Evolutionary conservation across 2,113 vertebrate genomes (phyloP).

Genomic region (Lepisosteus oculatus): DNA sequence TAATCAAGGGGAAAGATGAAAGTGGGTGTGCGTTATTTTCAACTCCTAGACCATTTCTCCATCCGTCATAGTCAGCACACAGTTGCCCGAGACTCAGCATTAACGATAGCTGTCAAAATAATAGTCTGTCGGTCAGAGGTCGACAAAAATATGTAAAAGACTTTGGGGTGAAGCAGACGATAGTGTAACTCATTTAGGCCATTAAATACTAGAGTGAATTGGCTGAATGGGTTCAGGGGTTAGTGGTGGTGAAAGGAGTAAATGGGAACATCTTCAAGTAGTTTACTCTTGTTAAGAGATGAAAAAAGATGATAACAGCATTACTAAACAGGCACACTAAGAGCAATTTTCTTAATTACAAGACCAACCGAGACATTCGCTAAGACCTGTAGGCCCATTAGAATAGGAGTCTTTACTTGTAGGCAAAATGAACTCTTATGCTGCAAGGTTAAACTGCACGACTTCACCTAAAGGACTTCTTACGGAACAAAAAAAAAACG

Average conservation of each 20-base stretch:
- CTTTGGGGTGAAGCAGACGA: conserved; percentile 69
- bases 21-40: conserved; percentile 67
- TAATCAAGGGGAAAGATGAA: conserved; percentile 73
- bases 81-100: conserved; percentile 62
- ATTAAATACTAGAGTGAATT: conserved; percentile 60
- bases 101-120: conserved; percentile 73
- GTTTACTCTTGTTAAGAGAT: conserved; percentile 80
- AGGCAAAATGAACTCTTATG: conserved; percentile 62
- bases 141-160: conserved; percentile 80
- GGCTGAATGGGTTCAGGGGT: conserved; percentile 67
- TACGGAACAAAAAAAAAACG: not conserved
- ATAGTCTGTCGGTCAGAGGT: conserved; percentile 75
- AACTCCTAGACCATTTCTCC: conserved; percentile 57
- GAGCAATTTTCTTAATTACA: conserved; percentile 88
- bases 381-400: conserved; percentile 66
- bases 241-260: conserved; percentile 71
- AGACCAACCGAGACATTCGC: conserved; percentile 70
- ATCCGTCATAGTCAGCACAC: conserved; percentile 72
- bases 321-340: conserved; percentile 75
- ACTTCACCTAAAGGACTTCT: not conserved
- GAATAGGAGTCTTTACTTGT: conserved; percentile 62
- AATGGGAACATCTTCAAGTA: conserved; percentile 81
- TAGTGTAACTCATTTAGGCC: conserved; percentile 72
- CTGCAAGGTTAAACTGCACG: not conserved
- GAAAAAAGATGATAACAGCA: conserved; percentile 77